Evolutionary conservation across 2,797 vertebrate genomes (phyloP).

Genomic region (Iguana delicatissima): DNA sequence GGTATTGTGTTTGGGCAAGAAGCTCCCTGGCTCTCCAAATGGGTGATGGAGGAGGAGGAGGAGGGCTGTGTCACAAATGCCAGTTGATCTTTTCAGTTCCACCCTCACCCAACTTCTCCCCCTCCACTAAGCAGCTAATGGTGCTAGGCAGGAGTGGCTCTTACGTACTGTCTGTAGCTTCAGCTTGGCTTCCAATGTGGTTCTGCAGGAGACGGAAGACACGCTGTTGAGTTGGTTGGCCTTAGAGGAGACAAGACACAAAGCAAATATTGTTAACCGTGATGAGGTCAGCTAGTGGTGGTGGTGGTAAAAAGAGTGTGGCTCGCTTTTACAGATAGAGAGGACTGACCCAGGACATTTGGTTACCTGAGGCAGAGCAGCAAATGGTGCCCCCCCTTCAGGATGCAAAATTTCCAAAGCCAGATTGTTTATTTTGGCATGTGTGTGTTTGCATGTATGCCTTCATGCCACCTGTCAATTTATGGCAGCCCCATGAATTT

Average conservation of each 20-base stretch:
- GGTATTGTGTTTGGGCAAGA: slow-evolving; percentile 41
- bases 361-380: background rate
- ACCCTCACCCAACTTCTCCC: background rate
- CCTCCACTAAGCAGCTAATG: background rate
- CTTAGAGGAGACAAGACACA: background rate
- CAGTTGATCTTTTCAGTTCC: background rate
- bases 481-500: no score
- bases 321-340: background rate
- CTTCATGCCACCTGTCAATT: no score
- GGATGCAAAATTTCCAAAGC: background rate
- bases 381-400: background rate
- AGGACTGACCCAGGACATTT: background rate
- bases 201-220: background rate
- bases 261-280: background rate
- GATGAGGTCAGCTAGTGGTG: background rate
- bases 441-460: no score
- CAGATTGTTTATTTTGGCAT: background rate
- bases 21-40: slow-evolving; percentile 33
- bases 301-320: background rate
- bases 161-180: slow-evolving; percentile 27
- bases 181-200: background rate
- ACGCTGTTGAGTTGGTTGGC: background rate
- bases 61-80: background rate
- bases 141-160: slow-evolving; percentile 19
- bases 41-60: slow-evolving; percentile 14